A percentile compares a stretch with the other conserved stretches of the same genome.
Evolutionary conservation across 1,140 invertebrate genomes (phyloP).

Genomic region (Camponotus vicinus): DNA sequence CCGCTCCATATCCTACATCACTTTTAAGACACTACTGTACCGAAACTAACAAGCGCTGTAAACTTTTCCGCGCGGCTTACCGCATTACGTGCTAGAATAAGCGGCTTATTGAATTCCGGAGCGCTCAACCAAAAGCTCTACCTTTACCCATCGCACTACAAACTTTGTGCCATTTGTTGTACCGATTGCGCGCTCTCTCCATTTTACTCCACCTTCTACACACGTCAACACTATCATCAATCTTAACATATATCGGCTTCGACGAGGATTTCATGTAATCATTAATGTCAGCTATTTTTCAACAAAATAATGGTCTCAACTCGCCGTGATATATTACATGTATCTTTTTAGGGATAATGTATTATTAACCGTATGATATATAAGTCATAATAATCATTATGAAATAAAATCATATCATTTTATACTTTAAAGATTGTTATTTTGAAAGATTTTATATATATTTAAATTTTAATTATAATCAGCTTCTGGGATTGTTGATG

Average conservation of each 20-base stretch:
- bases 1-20: slow-evolving; percentile 70
- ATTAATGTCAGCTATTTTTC: slow-evolving; percentile 53
- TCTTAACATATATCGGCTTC: slow-evolving; percentile 43
- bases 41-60: slow-evolving; percentile 73
- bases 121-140: slow-evolving; percentile 68
- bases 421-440: background rate
- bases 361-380: background rate
- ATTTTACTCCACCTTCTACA: slow-evolving; percentile 16
- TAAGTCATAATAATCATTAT: background rate
- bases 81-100: slow-evolving; percentile 73
- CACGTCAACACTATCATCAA: slow-evolving; percentile 56
- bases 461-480: background rate
- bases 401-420: background rate
- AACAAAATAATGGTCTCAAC: slow-evolving; percentile 29
- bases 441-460: background rate
- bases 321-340: slow-evolving; percentile 21
- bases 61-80: slow-evolving; percentile 74
- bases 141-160: slow-evolving; percentile 43
- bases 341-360: background rate
- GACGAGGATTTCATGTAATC: slow-evolving; percentile 39
- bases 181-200: slow-evolving; percentile 44
- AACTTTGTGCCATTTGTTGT: slow-evolving; percentile 61
- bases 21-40: slow-evolving; percentile 72
- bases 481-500: background rate
- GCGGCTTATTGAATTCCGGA: slow-evolving; percentile 73